phyloP scores from a whole-genome alignment of 2,888 invertebrate species.

The Dysmachus trigonus region DNA sequence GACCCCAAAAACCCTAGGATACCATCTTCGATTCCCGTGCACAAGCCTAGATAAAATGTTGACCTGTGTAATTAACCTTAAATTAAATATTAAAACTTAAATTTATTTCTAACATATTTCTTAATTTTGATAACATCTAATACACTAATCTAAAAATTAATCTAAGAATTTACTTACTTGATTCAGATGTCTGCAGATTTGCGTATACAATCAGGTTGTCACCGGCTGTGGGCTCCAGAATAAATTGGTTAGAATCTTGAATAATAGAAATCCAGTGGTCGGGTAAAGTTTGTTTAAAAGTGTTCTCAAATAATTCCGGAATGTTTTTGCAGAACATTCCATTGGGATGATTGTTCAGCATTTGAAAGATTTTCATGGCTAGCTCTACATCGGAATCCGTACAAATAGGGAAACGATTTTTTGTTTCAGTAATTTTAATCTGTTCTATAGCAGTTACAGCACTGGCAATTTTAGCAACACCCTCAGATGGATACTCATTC shows the following conservation, averaged over 20 bases:
- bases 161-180: too few relatives aligned
- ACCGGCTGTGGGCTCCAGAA: slow-evolving; percentile 60
- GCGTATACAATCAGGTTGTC: slow-evolving; percentile 59
- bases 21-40: too few relatives aligned
- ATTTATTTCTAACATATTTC: too few relatives aligned
- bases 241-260: slow-evolving; percentile 67
- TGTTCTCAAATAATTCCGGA: slow-evolving; percentile 69
- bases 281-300: slow-evolving; percentile 74
- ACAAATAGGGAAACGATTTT: slow-evolving; percentile 55
- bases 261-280: slow-evolving; percentile 74
- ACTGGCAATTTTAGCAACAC: slow-evolving; percentile 57
- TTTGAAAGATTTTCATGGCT: slow-evolving; percentile 56
- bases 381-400: slow-evolving; percentile 57
- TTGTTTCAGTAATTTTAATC: slow-evolving; percentile 54
- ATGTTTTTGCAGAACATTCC: slow-evolving; percentile 71
- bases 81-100: too few relatives aligned
- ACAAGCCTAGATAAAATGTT: too few relatives aligned
- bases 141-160: too few relatives aligned
- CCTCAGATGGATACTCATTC: slow-evolving; percentile 56
- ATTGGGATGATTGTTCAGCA: slow-evolving; percentile 65
- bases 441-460: slow-evolving; percentile 59
- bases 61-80: too few relatives aligned
- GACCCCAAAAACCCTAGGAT: too few relatives aligned
- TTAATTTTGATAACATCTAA: too few relatives aligned
- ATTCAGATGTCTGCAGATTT: slow-evolving; percentile 53